Conservation (phyloP, 2,113 vertebrate species). For the Herpailurus yagouaroundi region DNA sequence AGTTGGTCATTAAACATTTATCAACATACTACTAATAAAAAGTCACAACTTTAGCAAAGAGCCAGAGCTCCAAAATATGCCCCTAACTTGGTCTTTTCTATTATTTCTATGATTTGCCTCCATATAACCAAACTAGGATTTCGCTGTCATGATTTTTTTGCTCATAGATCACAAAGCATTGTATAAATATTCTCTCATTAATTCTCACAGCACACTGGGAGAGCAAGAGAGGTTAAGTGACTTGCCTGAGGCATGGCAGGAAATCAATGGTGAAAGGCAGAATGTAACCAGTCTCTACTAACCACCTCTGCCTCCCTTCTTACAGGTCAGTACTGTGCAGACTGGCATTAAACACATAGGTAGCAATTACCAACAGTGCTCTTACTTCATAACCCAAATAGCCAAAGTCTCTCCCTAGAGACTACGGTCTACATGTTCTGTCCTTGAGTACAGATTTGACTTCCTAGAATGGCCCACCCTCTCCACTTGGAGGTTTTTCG, state of each 20-base stretch:
- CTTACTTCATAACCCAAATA: background rate
- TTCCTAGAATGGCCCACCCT: background rate
- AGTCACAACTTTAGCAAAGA: slow-evolving; percentile 35
- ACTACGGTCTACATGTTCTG: background rate
- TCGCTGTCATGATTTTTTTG: background rate
- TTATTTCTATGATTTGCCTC: background rate
- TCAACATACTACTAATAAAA: background rate
- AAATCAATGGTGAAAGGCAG: slow-evolving; percentile 44
- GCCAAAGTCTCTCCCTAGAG: background rate
- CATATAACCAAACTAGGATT: slow-evolving; percentile 37
- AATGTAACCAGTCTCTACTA: background rate
- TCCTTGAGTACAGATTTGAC: background rate
- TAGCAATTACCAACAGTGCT: background rate
- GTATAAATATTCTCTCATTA: slow-evolving; percentile 39
- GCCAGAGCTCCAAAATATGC: background rate
- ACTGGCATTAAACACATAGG: background rate
- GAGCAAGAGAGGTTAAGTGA: slow-evolving; percentile 33
- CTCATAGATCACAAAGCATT: background rate
- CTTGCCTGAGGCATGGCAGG: background rate
- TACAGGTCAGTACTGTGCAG: background rate
- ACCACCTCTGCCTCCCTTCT: background rate
- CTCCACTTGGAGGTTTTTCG: background rate
- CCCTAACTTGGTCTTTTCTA: slow-evolving; percentile 22
- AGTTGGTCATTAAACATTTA: slow-evolving; percentile 21
- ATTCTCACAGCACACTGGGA: slow-evolving; percentile 5